phyloP scores from a whole-genome alignment of 1,140 invertebrate genomes.

The Papilio polytes region DNA sequence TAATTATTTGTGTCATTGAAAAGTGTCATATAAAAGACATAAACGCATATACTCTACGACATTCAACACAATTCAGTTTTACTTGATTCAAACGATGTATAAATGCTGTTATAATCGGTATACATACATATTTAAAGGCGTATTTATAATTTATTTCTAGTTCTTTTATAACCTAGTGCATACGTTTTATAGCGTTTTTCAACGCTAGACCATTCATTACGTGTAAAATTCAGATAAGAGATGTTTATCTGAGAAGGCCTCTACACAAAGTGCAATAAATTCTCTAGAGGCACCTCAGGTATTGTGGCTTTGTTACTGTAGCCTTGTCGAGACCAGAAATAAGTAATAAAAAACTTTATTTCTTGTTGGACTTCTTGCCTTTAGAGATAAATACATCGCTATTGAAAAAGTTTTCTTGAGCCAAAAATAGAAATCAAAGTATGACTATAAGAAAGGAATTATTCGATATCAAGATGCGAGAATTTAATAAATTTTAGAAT shows the following conservation, averaged over 20 bases:
- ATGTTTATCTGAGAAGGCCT: conserved; percentile 32
- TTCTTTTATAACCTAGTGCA: background rate
- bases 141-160: too few species aligned
- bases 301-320: conserved; percentile 7
- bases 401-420: background rate
- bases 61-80: background rate
- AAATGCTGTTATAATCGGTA: background rate
- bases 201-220: conserved; percentile 2
- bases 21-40: background rate
- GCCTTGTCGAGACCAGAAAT: conserved; percentile 13
- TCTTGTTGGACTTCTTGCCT: background rate
- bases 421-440: background rate
- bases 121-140: too few species aligned
- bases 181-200: background rate
- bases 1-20: background rate
- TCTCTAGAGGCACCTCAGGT: background rate
- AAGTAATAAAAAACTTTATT: background rate
- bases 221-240: conserved; percentile 11
- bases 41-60: background rate
- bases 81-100: background rate
- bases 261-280: conserved; percentile 36
- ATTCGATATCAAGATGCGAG: background rate
- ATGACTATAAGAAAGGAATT: background rate
- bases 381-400: background rate
- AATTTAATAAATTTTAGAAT: too few species aligned